Evolutionary conservation across 2,888 invertebrate genomes (phyloP), one percentile per base, ranked within the genome.

Genomic region (Thereva nobilitata): DNA sequence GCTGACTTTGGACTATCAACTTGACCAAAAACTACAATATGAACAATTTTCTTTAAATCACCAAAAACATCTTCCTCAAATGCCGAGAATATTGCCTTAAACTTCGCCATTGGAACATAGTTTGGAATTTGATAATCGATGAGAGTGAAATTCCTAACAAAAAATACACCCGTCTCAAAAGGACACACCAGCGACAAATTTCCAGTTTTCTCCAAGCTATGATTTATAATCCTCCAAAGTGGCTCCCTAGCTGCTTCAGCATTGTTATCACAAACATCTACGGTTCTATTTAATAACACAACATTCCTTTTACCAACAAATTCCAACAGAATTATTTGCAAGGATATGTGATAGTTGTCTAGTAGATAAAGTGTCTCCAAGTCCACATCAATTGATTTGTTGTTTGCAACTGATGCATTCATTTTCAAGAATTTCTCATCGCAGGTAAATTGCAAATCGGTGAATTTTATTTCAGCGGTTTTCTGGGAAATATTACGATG

Each of bases 241-340:
- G 34, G 37, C 35, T 53, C 5, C 9, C 10, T 35, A 1, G 37
- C 35, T 4, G 10, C 38, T n/a, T 37, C 34, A 12, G 37, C n/a
- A n/a, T 53, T 10, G 5, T 53, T 9, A 3, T 38, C 38, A 9
- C 53, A 53, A 7, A 10, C 37, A 9, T 53, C 10, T 4, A 37
- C 4, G 10, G 38, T 53, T 53, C 10, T 53, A 12, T 53, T 38
- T 38, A 53, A 38, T 1, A 53, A 5, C 7, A 53, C 53, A 38
- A 37, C 53, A 10, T 53, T 10, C 35, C 53, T 53, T 7, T 53
- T 53, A 10, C 53, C 53, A 38, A 53, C 53, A 35, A 53, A 53
- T 35, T 34, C 10, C 7, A 53, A 4, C 6, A 53, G 12, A 53
- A 53, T 37, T 53, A 53, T 53, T 35, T 53, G 37, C 9, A 53